These are phyloP conservation scores for Apis dorsata DNA, from an alignment of 1,140 invertebrate genomes.

Conservation along the genomic window DNA sequence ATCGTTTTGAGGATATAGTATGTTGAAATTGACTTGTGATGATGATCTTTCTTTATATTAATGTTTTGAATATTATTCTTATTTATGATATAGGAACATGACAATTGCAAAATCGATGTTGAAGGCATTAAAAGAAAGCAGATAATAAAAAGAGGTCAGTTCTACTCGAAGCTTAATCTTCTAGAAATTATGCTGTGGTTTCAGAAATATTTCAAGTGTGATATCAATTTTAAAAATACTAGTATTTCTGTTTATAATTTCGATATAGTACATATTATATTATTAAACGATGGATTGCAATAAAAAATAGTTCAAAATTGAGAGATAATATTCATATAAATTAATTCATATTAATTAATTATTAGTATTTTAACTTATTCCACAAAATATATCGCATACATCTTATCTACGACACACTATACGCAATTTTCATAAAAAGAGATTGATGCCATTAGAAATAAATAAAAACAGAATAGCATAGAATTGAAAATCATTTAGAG, in stretches of 20 bases:
- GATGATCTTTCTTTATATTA: neutral
- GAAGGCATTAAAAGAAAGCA: neutral
- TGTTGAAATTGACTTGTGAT: no score
- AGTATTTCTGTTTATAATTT: neutral
- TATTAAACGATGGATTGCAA: no score
- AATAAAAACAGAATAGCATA: neutral
- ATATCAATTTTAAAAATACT: neutral
- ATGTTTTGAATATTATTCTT: neutral
- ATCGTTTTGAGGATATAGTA: no score
- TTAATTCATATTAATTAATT: neutral
- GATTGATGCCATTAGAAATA: neutral
- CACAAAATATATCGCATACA: neutral
- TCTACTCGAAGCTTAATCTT: neutral
- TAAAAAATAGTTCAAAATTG: no score
- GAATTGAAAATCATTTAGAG: neutral
- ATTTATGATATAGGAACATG: neutral
- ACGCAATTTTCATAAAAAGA: neutral
- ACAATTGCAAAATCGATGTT: conserved; percentile 5
- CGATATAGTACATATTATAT: no score
- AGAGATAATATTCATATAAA: neutral
- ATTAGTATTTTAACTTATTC: neutral
- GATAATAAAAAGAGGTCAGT: neutral
- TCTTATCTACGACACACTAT: neutral
- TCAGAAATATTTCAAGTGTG: neutral
- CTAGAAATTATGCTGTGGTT: neutral